phyloP scores from a whole-genome alignment of 2,797 vertebrate genomes.

The Erethizon dorsatum region DNA sequence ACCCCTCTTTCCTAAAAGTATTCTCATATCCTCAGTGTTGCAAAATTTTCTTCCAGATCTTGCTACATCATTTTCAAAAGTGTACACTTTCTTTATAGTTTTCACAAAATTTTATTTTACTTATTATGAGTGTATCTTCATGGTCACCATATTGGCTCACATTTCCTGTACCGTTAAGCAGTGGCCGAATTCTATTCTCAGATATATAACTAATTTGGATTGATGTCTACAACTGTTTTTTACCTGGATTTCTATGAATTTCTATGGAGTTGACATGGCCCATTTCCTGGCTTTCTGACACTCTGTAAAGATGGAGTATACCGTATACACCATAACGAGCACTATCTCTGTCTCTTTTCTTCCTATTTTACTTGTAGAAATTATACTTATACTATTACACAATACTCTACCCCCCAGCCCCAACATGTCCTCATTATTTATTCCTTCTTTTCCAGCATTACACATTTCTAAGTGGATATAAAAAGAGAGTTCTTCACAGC shows the following conservation, averaged over 20 bases:
- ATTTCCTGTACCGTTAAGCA: background rate
- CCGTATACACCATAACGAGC: background rate
- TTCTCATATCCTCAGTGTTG: background rate
- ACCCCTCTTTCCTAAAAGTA: background rate
- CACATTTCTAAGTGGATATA: conserved; percentile 8
- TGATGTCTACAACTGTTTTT: background rate
- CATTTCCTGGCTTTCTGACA: background rate
- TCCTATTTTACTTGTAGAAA: conserved; percentile 8
- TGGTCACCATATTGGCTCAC: background rate
- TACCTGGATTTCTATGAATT: background rate
- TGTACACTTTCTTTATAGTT: background rate
- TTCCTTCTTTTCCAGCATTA: background rate
- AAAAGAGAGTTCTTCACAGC: background rate
- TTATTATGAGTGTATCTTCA: conserved; percentile 25
- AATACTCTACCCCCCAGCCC: no score
- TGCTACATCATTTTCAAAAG: background rate
- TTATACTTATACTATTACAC: background rate
- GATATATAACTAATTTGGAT: background rate
- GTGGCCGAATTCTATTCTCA: background rate
- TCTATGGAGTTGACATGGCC: background rate
- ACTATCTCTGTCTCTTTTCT: background rate
- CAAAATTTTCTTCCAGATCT: background rate
- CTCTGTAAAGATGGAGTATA: background rate
- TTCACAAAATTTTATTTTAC: background rate
- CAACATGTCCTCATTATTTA: background rate